These are phyloP conservation scores for Mythimna ferrago DNA, from an alignment of 2,888 invertebrate genomes.

Conservation along the genomic window DNA sequence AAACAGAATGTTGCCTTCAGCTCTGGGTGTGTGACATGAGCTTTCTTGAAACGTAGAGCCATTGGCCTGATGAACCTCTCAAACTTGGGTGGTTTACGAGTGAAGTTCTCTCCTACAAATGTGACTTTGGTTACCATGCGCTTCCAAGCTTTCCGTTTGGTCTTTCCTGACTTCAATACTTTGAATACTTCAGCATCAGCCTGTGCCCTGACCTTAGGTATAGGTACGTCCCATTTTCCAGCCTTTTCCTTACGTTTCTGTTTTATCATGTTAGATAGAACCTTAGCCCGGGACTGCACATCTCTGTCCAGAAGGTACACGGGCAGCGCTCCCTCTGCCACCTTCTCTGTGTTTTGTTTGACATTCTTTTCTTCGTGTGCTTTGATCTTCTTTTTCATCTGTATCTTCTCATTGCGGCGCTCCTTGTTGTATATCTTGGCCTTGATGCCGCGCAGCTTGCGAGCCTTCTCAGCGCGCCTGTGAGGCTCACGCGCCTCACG, in stretches of 20 bases:
- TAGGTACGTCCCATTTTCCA: slow-evolving; percentile 99
- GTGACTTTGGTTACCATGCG: slow-evolving; percentile 99
- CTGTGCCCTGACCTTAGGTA: slow-evolving; percentile 99
- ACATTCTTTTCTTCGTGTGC: slow-evolving; percentile 99
- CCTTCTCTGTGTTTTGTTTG: slow-evolving; percentile 95
- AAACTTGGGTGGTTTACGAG: slow-evolving; percentile 99
- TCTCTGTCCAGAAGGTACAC: slow-evolving; percentile 99
- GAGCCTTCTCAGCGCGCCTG: slow-evolving; percentile 97
- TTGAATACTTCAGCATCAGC: slow-evolving; percentile 99
- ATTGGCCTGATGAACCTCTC: slow-evolving; percentile 99
- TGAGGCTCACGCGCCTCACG: slow-evolving; percentile 98
- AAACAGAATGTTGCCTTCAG: slow-evolving; percentile 99
- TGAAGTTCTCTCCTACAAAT: slow-evolving; percentile 99
- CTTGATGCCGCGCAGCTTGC: slow-evolving; percentile 97
- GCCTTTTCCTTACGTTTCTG: slow-evolving; percentile 99
- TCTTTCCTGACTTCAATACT: slow-evolving; percentile 97
- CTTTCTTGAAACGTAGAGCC: slow-evolving; percentile 98
- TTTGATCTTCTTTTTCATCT: slow-evolving; percentile 99
- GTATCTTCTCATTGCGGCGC: slow-evolving; percentile 99
- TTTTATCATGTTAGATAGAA: slow-evolving; percentile 99
- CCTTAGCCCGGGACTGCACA: slow-evolving; percentile 97
- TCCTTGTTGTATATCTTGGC: slow-evolving; percentile 99
- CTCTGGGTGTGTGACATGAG: slow-evolving; percentile 99
- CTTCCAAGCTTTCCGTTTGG: slow-evolving; percentile 99
- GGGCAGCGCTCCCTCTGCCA: slow-evolving; percentile 97